These are phyloP conservation scores for Parauchenoglanis ngamensis DNA, from an alignment of 2,797 vertebrate genomes.

Conservation along the genomic window DNA sequence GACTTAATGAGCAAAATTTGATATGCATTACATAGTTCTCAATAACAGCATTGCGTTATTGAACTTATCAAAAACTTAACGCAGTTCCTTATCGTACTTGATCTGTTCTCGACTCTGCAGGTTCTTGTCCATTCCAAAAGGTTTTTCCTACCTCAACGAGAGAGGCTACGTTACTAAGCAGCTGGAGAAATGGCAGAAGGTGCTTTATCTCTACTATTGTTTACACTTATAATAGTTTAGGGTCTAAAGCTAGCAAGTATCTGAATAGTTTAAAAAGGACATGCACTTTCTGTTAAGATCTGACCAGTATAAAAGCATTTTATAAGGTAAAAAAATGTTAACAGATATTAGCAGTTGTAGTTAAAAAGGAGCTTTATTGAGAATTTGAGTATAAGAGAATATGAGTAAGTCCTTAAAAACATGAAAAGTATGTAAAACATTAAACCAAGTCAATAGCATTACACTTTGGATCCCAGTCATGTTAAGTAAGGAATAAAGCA, in stretches of 20 bases:
- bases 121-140: conserved; percentile 98
- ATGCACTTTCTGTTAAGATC: neutral
- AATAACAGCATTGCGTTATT: neutral
- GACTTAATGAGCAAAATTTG: neutral
- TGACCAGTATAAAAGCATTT: neutral
- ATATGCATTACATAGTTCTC: neutral
- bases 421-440: too few species aligned
- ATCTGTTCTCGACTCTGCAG: conserved; percentile 68
- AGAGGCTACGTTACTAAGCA: conserved; percentile 96
- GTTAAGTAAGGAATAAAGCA: too few species aligned
- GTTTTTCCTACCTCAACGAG: conserved; percentile 97
- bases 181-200: conserved; percentile 98
- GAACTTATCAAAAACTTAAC: neutral
- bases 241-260: neutral
- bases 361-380: neutral
- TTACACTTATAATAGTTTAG: neutral
- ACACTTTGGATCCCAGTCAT: too few species aligned
- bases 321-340: neutral
- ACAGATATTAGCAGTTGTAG: neutral
- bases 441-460: too few species aligned
- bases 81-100: neutral
- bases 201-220: conserved; percentile 61
- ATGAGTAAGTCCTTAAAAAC: too few species aligned
- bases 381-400: neutral
- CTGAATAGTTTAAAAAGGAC: neutral